Base-by-base conservation (phyloP, 2,797 vertebrate species). In the Hydrolagus colliei region DNA sequence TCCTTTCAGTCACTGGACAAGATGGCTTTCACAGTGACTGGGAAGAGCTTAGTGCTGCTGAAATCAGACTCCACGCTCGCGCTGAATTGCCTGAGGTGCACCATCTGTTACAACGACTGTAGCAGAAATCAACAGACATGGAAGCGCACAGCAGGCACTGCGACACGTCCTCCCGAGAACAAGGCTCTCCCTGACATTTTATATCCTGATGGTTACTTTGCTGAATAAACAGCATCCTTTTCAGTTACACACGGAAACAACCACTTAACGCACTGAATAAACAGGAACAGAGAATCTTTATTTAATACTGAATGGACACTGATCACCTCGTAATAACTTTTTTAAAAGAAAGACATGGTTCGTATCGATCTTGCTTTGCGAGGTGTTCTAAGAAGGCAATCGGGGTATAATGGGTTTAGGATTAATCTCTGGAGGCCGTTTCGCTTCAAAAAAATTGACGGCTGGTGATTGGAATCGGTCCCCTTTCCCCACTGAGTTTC, bases 101-200 rank as follows among this genome's bases (percentile, higher is more conserved):
- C 52, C 52, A 77, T 77, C 75, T 77, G 75, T 61, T 77, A 59
- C 35, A 77, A 52, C 20, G 75, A 77, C 75, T 11, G 41, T 76
- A 61, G 10, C 41, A 20, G 41, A 61, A 61, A 77, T 59, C 35
- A 41, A 73, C n/a, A 74, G 41, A 41, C 73, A 74, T 20, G 41
- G 0, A 61, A 59, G 2, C 18, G 16, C 75, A 77, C 75, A 61
- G 52, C 74, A 77, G 18, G 20, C 10, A 59, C 20, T 77, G 61
- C 20, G 20, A 18, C 18, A 59, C 11, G n/a, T 20, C 18, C 41
- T 76, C 35, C 74, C 59, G 32, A 76, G 59, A 59, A 76, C 18
- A 35, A 76, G 74, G 41, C 41, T 52, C 14, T 35, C 35, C 73
- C 32, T n/a, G 32, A 3, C 41, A 52, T 52, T 52, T 52, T 52